Conservation (phyloP, 2,888 invertebrate species). For the Melipona bicolor region DNA sequence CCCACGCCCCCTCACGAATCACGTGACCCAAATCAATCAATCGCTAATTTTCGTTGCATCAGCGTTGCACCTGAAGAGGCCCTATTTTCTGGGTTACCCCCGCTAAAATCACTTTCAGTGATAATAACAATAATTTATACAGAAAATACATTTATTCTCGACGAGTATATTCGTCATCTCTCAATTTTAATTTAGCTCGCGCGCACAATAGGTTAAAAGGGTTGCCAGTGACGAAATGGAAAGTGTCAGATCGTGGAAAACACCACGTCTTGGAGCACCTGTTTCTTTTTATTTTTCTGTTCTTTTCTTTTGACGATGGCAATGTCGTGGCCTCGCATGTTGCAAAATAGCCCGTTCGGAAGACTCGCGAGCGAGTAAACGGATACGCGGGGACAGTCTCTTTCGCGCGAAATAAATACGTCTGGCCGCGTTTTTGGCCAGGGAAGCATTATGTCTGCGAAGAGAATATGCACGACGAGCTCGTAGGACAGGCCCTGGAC, state of each 20-base stretch:
- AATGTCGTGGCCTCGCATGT: constrained; percentile 27
- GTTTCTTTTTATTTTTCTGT: too few species aligned
- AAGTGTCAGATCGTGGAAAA: too few species aligned
- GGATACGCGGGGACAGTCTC: constrained; percentile 47
- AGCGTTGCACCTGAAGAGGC: too few species aligned
- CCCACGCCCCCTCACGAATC: too few species aligned
- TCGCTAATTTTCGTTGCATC: too few species aligned
- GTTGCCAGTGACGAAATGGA: neutral
- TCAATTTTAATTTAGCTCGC: too few species aligned
- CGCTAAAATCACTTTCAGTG: too few species aligned
- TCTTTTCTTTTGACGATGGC: neutral
- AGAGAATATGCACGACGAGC: constrained; percentile 48
- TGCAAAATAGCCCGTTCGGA: constrained; percentile 48
- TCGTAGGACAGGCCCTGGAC: constrained; percentile 70
- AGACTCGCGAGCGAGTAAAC: constrained; percentile 55
- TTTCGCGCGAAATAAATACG: constrained; percentile 70
- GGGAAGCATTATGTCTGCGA: constrained; percentile 63
- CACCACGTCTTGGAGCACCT: neutral
- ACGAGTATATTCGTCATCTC: too few species aligned
- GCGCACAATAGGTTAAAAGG: neutral
- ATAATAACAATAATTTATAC: too few species aligned
- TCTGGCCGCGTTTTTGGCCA: constrained; percentile 74
- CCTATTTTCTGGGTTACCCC: too few species aligned
- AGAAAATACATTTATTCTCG: too few species aligned
- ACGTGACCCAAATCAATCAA: too few species aligned